phyloP scores from a whole-genome alignment of 1,140 invertebrate species.

The Drosophila leontia region DNA sequence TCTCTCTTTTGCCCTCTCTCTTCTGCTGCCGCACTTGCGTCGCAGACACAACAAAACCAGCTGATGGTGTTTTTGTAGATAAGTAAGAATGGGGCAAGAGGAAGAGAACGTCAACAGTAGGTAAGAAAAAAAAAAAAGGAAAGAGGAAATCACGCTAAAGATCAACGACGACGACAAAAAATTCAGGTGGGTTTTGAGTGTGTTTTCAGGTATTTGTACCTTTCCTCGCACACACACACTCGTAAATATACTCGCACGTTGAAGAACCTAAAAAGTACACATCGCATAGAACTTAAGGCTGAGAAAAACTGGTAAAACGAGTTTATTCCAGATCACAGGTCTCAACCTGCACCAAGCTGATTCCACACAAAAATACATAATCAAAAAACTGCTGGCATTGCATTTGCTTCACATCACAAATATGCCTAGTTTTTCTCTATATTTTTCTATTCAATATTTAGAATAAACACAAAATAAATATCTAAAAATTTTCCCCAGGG shows the following conservation, averaged over 20 bases:
- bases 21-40: slow-evolving; percentile 37
- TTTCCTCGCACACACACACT: slow-evolving; percentile 42
- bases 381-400: slow-evolving; percentile 13
- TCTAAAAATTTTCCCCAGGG: slow-evolving; percentile 21
- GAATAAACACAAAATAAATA: slow-evolving; percentile 9
- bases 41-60: slow-evolving; percentile 76
- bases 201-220: slow-evolving; percentile 38
- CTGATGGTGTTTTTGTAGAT: slow-evolving; percentile 78
- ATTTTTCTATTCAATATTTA: slow-evolving; percentile 8
- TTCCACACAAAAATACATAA: slow-evolving; percentile 36
- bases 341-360: slow-evolving; percentile 38
- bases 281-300: slow-evolving; percentile 25
- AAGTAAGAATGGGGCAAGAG: slow-evolving; percentile 29
- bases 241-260: slow-evolving; percentile 15
- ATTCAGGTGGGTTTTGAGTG: slow-evolving; percentile 37
- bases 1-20: slow-evolving; percentile 19
- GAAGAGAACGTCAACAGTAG: slow-evolving; percentile 51
- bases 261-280: slow-evolving; percentile 20
- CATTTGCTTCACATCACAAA: slow-evolving; percentile 6
- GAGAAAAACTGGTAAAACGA: slow-evolving; percentile 68
- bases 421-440: slow-evolving; percentile 3
- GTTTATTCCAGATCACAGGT: slow-evolving; percentile 69
- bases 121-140: slow-evolving; percentile 25
- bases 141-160: slow-evolving; percentile 46
- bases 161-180: slow-evolving; percentile 14